Evolutionary conservation across 2,113 vertebrate species (phyloP).

Genomic region (Hyaena hyaena): DNA sequence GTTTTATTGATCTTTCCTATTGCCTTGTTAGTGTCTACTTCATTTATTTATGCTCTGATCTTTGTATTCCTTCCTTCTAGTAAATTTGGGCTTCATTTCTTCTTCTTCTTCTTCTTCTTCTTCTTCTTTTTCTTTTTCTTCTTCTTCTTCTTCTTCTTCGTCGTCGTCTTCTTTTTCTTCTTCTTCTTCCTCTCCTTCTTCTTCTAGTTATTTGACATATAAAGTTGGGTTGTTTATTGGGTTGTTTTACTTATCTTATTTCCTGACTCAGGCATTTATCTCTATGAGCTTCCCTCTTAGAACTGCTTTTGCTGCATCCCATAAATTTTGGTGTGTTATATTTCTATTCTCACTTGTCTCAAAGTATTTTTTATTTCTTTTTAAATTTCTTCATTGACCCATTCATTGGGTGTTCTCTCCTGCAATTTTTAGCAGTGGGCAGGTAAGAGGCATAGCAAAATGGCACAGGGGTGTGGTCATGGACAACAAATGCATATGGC

Average conservation of each 20-base stretch:
- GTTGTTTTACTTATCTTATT: background rate
- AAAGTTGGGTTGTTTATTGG: background rate
- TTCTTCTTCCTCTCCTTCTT: background rate
- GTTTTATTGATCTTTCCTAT: background rate
- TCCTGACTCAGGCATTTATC: background rate
- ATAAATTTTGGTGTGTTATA: background rate
- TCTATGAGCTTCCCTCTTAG: background rate
- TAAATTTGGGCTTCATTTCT: background rate
- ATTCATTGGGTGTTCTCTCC: background rate
- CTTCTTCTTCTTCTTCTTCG: too few species aligned
- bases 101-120: background rate
- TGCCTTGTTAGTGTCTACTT: background rate
- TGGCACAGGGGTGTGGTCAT: background rate
- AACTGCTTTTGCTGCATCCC: background rate
- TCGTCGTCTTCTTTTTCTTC: too few species aligned
- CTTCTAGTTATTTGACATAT: background rate
- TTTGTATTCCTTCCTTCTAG: background rate
- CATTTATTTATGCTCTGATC: background rate
- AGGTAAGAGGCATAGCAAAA: background rate
- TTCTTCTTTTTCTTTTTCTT: background rate
- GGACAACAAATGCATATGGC: background rate
- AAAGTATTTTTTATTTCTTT: background rate
- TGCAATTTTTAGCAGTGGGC: background rate
- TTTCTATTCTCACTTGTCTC: background rate
- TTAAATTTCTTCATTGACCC: background rate